phyloP scores from a whole-genome alignment of 35 echinoderm and acorn worm species.

The Heliocidaris erythrogramma region DNA sequence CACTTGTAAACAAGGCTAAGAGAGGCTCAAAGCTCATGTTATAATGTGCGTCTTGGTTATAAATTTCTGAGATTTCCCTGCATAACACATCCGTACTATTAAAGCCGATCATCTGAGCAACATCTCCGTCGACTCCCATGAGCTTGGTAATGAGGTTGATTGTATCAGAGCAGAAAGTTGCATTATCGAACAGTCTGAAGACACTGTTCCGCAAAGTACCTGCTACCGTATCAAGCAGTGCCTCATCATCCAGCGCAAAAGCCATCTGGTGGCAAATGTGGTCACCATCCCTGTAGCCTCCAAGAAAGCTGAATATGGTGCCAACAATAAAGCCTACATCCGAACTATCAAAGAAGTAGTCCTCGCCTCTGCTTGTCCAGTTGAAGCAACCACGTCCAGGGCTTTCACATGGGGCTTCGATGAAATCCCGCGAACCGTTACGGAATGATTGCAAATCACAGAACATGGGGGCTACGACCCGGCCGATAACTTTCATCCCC shows the following conservation, averaged over 20 bases:
- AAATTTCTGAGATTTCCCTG: neutral
- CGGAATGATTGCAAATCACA: slow-evolving; percentile 4
- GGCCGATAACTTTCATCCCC: neutral
- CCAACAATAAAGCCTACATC: neutral
- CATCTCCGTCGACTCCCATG: neutral
- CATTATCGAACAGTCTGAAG: slow-evolving; percentile 7
- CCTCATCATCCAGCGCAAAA: neutral
- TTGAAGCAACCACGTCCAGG: slow-evolving; percentile 12
- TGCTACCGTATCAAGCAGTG: neutral
- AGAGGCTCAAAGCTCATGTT: neutral
- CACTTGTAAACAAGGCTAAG: neutral
- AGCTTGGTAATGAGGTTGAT: neutral
- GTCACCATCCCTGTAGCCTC: slow-evolving; percentile 30
- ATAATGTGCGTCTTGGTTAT: neutral
- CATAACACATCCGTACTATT: neutral
- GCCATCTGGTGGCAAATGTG: slow-evolving; percentile 29
- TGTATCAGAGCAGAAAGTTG: neutral
- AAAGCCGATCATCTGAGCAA: neutral
- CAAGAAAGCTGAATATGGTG: slow-evolving; percentile 18
- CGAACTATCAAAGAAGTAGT: neutral
- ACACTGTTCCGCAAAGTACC: neutral
- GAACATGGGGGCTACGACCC: neutral
- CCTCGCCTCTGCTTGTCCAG: neutral
- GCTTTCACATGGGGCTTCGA: neutral
- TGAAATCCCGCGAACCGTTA: neutral